Conservation (phyloP, 2,113 vertebrate species). For the Bungarus multicinctus region DNA sequence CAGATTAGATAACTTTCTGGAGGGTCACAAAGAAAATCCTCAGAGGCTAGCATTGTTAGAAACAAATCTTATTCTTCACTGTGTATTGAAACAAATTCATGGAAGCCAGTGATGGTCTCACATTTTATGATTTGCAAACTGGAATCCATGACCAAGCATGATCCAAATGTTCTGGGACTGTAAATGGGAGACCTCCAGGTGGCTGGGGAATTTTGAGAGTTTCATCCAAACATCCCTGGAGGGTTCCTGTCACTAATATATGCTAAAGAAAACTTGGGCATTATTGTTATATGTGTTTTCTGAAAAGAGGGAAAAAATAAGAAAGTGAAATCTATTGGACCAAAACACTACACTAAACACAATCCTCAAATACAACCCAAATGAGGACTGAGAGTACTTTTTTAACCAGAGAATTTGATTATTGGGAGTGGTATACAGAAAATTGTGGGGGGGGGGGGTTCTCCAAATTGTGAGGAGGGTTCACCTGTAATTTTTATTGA, state of each 20-base stretch:
- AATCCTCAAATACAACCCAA: not conserved
- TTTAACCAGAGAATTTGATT: not conserved
- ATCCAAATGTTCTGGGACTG: not conserved
- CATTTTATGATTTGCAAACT: not conserved
- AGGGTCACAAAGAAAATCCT: not conserved
- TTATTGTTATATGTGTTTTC: not conserved
- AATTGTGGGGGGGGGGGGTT: not conserved
- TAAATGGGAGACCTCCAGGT: not conserved
- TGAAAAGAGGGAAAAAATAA: not conserved
- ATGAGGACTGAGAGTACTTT: not conserved
- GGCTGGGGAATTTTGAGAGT: not conserved
- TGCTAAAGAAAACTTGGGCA: not conserved
- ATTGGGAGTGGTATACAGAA: not conserved
- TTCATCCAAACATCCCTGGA: not conserved
- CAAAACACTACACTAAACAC: not conserved
- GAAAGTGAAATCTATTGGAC: not conserved
- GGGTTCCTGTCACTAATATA: not conserved
- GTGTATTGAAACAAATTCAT: not conserved
- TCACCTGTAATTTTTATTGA: not conserved
- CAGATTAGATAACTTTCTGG: not conserved
- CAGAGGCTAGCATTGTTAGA: not conserved
- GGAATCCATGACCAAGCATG: not conserved
- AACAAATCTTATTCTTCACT: not conserved
- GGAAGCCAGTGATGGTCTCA: not conserved
- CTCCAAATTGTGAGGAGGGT: too few relatives aligned